These are phyloP conservation scores for Pangasius sanitwongsei DNA, from an alignment of 2,797 vertebrate genomes.

Conservation along the genomic window DNA sequence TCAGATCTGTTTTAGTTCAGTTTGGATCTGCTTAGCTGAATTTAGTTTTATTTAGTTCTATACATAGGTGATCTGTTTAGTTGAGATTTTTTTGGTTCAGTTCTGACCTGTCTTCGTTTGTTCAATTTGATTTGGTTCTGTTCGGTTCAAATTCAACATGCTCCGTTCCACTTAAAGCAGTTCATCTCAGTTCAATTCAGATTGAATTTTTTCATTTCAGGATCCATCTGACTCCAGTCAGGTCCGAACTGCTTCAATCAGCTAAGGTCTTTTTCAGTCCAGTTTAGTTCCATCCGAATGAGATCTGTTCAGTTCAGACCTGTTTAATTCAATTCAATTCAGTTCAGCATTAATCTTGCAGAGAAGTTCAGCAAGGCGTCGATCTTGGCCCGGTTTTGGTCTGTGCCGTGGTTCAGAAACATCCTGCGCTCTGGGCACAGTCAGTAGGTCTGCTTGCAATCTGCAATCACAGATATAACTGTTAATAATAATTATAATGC, in stretches of 20 bases:
- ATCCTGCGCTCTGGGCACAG: slow-evolving; percentile 17
- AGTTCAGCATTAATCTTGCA: neutral
- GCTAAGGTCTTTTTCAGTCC: neutral
- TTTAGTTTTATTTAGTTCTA: neutral
- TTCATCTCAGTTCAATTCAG: neutral
- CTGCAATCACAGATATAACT: neutral
- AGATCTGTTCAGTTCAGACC: neutral
- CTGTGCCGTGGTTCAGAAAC: slow-evolving; percentile 15
- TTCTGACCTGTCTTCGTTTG: neutral
- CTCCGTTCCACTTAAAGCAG: neutral
- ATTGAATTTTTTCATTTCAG: neutral
- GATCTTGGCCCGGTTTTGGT: slow-evolving; percentile 4
- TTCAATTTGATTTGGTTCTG: neutral
- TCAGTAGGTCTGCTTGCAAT: neutral
- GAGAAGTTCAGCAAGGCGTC: slow-evolving; percentile 27
- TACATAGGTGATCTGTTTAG: neutral
- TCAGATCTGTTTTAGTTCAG: neutral
- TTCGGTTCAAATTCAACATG: neutral
- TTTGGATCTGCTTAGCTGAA: neutral
- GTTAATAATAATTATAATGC: neutral
- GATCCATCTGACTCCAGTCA: neutral
- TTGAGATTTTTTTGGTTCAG: neutral
- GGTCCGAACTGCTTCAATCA: neutral
- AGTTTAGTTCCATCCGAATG: neutral
- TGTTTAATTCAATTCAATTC: neutral